Base-by-base conservation (phyloP, 2,888 invertebrate species). In the Lordiphosa fenestrarum region DNA sequence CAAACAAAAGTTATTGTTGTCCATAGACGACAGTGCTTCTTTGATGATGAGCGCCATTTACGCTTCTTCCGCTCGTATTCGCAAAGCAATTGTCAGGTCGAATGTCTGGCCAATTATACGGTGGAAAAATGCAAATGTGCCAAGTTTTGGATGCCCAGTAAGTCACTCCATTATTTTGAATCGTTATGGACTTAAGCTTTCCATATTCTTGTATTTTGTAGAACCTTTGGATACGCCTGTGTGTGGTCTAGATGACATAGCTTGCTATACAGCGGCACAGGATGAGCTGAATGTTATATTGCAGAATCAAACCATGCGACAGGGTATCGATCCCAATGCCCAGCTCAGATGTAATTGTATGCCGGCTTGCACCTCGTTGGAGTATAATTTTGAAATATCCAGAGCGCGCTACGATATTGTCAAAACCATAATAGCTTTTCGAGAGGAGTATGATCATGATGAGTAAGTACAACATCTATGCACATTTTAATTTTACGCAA, bases 81-180 rank as follows among this genome's bases (percentile, higher is more conserved):
- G 0, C 94, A 94, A 86, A 91, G 92, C 54, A 94, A 94, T 87
- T 94, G 94, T 83, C 92, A 94, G 81, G 91, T 93, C 70, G 94
- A 94, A 86, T 94, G 94, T 68, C 88, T 94, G 53, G 91, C 94
- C 2, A 94, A 94, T 87, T 93, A 90, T 68, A 94, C 94, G 0
- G 89, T 92, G 56, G 82, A 87, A 5, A 90, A 90, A 70, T 94
- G 94, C 81, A 92, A 91, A 10, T 94, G 94, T 80, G 94, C 93
- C 7, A 92, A 93, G 75, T 93, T 93, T 73, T 93, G 94, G 78
- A 93, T 94, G 93, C 94, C 94, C 53, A 86, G 89, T 88, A 51
- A 68, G 78, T 73, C 21, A 10, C 35, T 10, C 30, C 13, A n/a
- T 13, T 7, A 10, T 5, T 12, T 44, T 6, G 1, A 40, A 7